phyloP scores from a whole-genome alignment of 2,797 vertebrate genomes.

The Phrynocephalus vlangalii region DNA sequence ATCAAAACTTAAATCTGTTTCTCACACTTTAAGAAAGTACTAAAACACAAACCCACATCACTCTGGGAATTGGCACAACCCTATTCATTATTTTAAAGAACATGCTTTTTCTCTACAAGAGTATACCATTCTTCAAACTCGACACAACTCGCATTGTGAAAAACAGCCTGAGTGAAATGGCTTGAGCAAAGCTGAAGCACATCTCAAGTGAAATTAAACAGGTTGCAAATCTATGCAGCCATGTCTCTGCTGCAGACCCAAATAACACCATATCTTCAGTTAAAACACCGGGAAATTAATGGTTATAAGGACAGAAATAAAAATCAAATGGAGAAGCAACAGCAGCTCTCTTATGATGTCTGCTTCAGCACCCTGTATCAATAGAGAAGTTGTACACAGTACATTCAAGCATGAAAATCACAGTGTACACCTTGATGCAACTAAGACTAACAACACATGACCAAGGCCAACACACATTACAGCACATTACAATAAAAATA shows the following conservation, averaged over 20 bases:
- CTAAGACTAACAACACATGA: background rate
- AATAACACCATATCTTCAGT: background rate
- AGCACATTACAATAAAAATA: background rate
- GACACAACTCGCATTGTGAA: background rate
- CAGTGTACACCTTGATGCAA: no score
- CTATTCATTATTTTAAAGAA: background rate
- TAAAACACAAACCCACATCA: background rate
- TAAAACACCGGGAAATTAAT: background rate
- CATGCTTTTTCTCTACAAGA: background rate
- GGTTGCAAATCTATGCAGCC: background rate
- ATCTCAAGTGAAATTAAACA: background rate
- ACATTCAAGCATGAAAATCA: background rate
- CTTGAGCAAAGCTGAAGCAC: background rate
- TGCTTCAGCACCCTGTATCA: background rate
- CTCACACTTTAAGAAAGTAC: constrained; percentile 2
- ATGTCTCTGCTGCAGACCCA: background rate
- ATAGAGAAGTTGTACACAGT: background rate
- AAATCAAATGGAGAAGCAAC: no score
- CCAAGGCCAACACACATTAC: background rate
- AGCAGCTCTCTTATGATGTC: background rate
- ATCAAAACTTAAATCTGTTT: constrained; percentile 8
- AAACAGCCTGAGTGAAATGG: background rate
- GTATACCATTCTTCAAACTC: background rate
- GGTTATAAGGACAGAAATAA: background rate
- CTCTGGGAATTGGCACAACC: background rate